phyloP scores from a whole-genome alignment of 2,888 invertebrate species.

The Acleris cristana region DNA sequence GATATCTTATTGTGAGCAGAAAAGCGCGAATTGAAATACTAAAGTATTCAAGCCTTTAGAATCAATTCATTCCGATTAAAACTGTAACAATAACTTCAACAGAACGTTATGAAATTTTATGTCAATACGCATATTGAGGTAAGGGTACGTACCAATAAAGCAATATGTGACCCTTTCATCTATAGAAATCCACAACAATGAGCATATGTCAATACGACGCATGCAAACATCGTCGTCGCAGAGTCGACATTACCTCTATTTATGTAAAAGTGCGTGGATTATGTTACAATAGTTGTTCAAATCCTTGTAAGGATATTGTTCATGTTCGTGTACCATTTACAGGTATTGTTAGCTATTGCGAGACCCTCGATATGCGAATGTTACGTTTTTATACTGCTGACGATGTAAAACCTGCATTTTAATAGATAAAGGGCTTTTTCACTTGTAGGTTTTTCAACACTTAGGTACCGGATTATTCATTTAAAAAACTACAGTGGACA shows the following conservation, averaged over 20 bases:
- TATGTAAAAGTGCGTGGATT: constrained; percentile 6
- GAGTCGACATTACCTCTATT: background rate
- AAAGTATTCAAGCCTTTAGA: too few relatives aligned
- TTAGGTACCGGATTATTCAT: too few relatives aligned
- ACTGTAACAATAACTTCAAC: background rate
- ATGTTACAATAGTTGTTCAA: constrained; percentile 4
- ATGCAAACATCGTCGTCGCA: constrained; percentile 15
- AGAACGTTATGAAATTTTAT: constrained; percentile 13
- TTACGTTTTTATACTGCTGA: too few relatives aligned
- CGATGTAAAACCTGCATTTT: too few relatives aligned
- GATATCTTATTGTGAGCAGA: too few relatives aligned
- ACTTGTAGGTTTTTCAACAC: too few relatives aligned
- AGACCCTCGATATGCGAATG: background rate
- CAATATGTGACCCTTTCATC: constrained; percentile 12
- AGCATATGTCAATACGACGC: constrained; percentile 14
- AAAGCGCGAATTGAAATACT: too few relatives aligned
- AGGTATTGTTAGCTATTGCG: background rate
- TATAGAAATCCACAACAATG: constrained; percentile 32
- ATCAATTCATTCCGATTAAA: too few relatives aligned
- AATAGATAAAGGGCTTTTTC: too few relatives aligned
- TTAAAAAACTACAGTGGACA: too few relatives aligned
- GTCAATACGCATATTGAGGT: constrained; percentile 6
- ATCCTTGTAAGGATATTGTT: constrained; percentile 6
- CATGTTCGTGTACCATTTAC: constrained; percentile 2
- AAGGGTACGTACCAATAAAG: constrained; percentile 2